Conservation (phyloP, 1,140 invertebrate species). For the Limonius californicus region DNA sequence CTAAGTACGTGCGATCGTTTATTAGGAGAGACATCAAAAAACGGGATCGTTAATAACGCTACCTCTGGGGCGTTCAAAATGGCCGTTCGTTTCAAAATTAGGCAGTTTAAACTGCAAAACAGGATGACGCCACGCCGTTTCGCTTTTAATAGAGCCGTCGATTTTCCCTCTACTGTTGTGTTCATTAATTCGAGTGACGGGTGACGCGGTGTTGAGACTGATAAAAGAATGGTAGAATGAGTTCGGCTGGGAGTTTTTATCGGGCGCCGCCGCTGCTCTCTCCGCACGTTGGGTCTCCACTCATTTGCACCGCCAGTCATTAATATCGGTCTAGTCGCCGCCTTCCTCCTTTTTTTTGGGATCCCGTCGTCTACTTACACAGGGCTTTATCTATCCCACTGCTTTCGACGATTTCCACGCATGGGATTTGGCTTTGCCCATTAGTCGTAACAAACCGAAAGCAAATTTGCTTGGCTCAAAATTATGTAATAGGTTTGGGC, state of each 20-base stretch:
- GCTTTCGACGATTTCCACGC: too few species aligned
- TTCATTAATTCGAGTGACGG: constrained; percentile 1
- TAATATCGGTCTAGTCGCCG: neutral
- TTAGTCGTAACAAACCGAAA: neutral
- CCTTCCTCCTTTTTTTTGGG: neutral
- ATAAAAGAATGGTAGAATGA: neutral
- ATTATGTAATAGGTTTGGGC: neutral
- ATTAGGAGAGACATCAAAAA: too few species aligned
- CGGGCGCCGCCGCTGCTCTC: neutral
- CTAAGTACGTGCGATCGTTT: too few species aligned
- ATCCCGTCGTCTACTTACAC: too few species aligned
- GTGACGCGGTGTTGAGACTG: neutral
- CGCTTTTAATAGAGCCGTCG: neutral
- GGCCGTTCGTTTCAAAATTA: too few species aligned
- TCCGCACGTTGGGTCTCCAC: neutral
- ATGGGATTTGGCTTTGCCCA: too few species aligned
- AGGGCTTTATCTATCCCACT: too few species aligned
- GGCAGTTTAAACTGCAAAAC: too few species aligned
- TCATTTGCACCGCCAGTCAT: constrained; percentile 1
- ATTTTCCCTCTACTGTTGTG: neutral
- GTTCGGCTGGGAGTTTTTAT: neutral
- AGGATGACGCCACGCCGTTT: neutral
- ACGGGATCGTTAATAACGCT: too few species aligned
- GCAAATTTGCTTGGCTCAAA: neutral
- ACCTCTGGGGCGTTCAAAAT: too few species aligned